Conservation (phyloP, 1,140 invertebrate species). For the Lasioglossum baleicum region DNA sequence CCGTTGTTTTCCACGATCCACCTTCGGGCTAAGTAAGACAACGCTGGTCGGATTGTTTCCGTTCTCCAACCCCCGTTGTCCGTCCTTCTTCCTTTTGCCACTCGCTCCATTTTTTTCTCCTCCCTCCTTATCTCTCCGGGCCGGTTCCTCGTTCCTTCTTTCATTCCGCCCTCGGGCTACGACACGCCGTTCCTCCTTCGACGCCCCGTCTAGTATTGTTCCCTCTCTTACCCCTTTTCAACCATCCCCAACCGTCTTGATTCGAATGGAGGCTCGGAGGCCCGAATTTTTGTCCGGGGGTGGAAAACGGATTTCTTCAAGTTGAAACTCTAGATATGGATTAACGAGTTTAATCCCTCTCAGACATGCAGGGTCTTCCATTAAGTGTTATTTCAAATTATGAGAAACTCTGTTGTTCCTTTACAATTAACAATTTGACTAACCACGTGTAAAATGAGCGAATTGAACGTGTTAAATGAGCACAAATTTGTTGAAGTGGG, state of each 20-base stretch:
- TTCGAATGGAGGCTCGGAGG: not conserved
- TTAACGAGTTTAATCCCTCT: no score
- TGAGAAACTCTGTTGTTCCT: no score
- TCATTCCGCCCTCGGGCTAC: not conserved
- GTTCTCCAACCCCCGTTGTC: not conserved
- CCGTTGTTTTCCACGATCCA: conserved; percentile 33
- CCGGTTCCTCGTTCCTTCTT: not conserved
- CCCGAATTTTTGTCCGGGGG: not conserved
- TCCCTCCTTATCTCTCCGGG: not conserved
- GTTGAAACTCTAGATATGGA: not conserved
- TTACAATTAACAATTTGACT: no score
- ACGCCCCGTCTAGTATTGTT: not conserved
- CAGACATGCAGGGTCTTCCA: no score
- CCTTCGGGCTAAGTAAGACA: conserved; percentile 37
- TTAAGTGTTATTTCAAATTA: no score
- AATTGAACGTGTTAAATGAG: no score
- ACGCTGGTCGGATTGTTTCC: conserved; percentile 40
- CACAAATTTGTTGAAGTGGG: no score
- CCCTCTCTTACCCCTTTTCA: conserved; percentile 1
- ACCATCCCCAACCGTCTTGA: not conserved
- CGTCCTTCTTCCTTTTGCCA: not conserved
- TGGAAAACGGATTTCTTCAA: not conserved
- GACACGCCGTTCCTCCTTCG: not conserved
- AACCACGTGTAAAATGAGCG: no score
- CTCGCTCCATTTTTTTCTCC: not conserved